Base-by-base conservation (phyloP, 2,888 invertebrate genomes). In the Tuta absoluta region DNA sequence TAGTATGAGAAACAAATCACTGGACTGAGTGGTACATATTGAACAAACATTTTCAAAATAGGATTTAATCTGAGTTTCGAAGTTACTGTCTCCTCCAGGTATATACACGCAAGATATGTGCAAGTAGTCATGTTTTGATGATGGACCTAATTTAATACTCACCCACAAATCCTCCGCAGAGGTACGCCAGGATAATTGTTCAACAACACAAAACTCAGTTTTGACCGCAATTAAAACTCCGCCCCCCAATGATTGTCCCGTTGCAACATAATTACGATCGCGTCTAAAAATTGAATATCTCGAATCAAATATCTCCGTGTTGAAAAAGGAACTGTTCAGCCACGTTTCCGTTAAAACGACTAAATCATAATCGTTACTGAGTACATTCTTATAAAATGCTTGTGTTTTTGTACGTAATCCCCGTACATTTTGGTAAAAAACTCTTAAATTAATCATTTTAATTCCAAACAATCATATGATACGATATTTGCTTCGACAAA, bases 321-420 rank as follows among this genome's bases (percentile, higher is more conserved):
- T 5, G 4, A 21, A 23, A 11, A 53, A 19, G 3, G 19, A n/a
- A 24, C 21, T 23, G 1, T 19, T 23, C 5, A 53, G 24, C 53
- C 53, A 53, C 10, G 53, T 53, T 21, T 53, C 53, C 10, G 53
- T 53, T 3, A 53, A 2, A 5, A 21, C 10, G 11, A 53, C n/a
- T 10, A 53, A 11, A 24, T 53, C 53, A 24, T 53, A 53, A 14
- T 58, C 17, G 41, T 28, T 60, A 0, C 48, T 5, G 21, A 62
- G 33, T 21, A 68, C 63, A 60, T 66, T 68, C 21, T 21, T 14
- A 21, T 57, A 51, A 23, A 68, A n/a, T 48, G 59, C 49, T 7
- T 62, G 58, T 14, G 64, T 62, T 37, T 68, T 68, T 7, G 65
- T 66, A n/a, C 68, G 11, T 8, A 68, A 4, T n/a, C 67, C 63